Conservation (phyloP, 1,140 invertebrate genomes). For the Papilio machaon region DNA sequence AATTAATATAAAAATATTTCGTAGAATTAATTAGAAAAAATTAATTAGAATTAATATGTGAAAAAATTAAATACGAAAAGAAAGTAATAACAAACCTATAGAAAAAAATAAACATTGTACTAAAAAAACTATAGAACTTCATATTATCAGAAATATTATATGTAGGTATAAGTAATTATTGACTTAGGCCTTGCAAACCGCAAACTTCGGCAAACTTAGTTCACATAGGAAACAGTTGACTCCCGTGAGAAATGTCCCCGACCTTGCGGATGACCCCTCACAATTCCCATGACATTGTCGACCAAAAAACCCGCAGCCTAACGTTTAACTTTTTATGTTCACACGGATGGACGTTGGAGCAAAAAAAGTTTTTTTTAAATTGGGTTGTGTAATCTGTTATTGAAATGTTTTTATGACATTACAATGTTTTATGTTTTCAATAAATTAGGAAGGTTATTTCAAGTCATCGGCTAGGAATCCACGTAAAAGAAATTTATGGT, state of each 20-base stretch:
- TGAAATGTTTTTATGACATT: no score
- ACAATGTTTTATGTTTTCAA: no score
- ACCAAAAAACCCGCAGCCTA: background rate
- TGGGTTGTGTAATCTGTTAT: background rate
- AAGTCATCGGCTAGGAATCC: no score
- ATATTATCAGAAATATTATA: background rate
- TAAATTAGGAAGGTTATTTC: no score
- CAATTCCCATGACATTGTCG: conserved; percentile 28
- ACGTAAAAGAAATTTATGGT: no score
- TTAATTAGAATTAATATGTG: no score
- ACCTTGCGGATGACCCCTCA: conserved; percentile 21
- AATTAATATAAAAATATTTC: no score
- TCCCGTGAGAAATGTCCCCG: conserved; percentile 29
- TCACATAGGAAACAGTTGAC: conserved; percentile 22
- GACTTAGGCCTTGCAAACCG: background rate
- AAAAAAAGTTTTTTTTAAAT: background rate
- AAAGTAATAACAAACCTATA: no score
- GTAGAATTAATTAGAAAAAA: no score
- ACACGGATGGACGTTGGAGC: background rate
- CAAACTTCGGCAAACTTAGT: background rate
- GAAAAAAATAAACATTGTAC: no score
- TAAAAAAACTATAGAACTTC: background rate
- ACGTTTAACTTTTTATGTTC: conserved; percentile 20
- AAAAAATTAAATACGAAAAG: no score
- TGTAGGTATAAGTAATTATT: background rate